Evolutionary conservation across 2,888 invertebrate genomes (phyloP).

Genomic region (Pristionchus arcanus): DNA sequence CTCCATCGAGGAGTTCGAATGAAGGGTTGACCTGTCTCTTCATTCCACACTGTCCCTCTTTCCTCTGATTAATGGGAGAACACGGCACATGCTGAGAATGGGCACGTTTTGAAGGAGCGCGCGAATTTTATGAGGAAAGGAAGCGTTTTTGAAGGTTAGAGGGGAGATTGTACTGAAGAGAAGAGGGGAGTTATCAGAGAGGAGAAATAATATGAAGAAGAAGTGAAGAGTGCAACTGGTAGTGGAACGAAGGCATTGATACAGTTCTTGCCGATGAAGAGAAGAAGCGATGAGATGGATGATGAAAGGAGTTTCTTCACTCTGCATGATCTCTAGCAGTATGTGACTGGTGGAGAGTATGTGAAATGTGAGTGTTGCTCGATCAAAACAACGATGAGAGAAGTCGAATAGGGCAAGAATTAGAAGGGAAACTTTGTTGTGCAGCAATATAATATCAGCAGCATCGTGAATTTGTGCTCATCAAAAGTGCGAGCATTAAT

Average conservation of each 20-base stretch:
- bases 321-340: no score
- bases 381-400: no score
- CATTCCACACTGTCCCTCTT: no score
- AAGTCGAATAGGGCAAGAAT: no score
- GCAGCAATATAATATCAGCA: background rate
- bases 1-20: background rate
- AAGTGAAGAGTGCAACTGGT: conserved; percentile 27
- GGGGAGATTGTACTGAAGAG: background rate
- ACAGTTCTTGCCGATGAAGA: background rate
- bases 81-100: no score
- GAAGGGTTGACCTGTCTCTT: no score
- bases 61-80: no score
- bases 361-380: no score
- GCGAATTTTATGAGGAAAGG: conserved; percentile 6
- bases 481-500: no score
- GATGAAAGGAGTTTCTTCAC: background rate
- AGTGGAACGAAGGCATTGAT: background rate
- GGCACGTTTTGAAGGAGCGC: background rate
- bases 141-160: conserved; percentile 28
- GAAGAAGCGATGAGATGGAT: background rate
- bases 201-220: background rate
- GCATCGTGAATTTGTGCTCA: no score
- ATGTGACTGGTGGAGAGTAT: no score
- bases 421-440: background rate
- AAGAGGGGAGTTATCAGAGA: background rate